Conservation (phyloP, 2,797 vertebrate genomes). For the Lithobates pipiens region DNA sequence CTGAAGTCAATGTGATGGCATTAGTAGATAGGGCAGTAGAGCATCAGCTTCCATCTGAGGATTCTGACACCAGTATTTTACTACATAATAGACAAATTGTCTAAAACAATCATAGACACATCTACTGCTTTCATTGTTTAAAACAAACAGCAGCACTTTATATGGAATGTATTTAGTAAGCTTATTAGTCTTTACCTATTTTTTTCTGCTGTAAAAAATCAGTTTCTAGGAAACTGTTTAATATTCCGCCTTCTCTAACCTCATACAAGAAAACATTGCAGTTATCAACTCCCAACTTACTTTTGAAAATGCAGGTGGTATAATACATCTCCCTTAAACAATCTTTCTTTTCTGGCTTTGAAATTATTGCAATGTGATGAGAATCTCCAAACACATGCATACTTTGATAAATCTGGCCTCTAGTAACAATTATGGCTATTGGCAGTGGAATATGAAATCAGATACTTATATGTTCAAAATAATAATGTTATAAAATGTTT, state of each 20-base stretch:
- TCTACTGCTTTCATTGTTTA: neutral
- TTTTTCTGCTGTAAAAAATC: neutral
- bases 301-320: neutral
- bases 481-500: constrained; percentile 38
- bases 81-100: neutral
- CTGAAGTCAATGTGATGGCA: too few species aligned
- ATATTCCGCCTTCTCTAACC: neutral
- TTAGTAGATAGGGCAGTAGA: too few species aligned
- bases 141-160: neutral
- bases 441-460: constrained; percentile 16
- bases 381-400: constrained; percentile 11
- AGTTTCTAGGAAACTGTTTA: neutral
- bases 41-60: neutral
- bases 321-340: constrained; percentile 9
- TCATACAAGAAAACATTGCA: neutral
- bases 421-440: constrained; percentile 16
- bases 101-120: neutral
- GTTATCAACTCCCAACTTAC: constrained; percentile 3
- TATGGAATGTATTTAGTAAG: neutral
- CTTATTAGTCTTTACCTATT: neutral
- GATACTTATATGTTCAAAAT: constrained; percentile 30
- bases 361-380: constrained; percentile 19
- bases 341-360: neutral
- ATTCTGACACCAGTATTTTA: neutral
- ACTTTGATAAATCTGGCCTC: constrained; percentile 4